Percentiles rank a stretch among this genome's conserved stretches.
These are phyloP conservation scores for Coreius guichenoti DNA, from an alignment of 2,797 vertebrate genomes.

Conservation along the genomic window DNA sequence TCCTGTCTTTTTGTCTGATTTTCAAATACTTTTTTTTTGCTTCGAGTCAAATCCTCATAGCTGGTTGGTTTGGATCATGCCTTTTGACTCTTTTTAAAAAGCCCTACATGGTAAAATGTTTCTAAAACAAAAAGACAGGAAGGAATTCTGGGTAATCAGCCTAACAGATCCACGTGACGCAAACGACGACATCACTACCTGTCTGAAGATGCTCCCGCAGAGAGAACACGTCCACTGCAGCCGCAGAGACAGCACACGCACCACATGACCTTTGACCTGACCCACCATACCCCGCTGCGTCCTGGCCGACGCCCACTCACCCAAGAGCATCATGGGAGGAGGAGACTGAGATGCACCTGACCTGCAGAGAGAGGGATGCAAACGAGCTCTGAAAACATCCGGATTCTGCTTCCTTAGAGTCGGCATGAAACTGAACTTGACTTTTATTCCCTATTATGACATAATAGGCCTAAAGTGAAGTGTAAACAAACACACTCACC, in stretches of 20 bases:
- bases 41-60: not conserved
- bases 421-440: not conserved
- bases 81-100: not conserved
- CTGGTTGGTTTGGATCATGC: too few species aligned
- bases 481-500: conserved; percentile 17
- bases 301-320: conserved; percentile 47
- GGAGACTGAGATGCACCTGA: conserved; percentile 19
- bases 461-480: not conserved
- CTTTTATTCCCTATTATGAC: too few species aligned
- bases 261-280: conserved; percentile 59
- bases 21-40: too few species aligned
- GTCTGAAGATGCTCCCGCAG: conserved; percentile 63
- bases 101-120: not conserved
- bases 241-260: conserved; percentile 61
- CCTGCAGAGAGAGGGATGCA: conserved; percentile 24
- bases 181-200: conserved; percentile 67
- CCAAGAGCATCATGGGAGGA: conserved; percentile 60
- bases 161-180: not conserved
- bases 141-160: not conserved
- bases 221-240: conserved; percentile 65
- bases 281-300: conserved; percentile 45
- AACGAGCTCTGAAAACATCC: not conserved
- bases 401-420: not conserved
- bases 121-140: not conserved
- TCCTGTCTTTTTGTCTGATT: too few species aligned